Evolutionary conservation across 2,888 invertebrate species (phyloP).

Genomic region (Apomyelois bistriatella): DNA sequence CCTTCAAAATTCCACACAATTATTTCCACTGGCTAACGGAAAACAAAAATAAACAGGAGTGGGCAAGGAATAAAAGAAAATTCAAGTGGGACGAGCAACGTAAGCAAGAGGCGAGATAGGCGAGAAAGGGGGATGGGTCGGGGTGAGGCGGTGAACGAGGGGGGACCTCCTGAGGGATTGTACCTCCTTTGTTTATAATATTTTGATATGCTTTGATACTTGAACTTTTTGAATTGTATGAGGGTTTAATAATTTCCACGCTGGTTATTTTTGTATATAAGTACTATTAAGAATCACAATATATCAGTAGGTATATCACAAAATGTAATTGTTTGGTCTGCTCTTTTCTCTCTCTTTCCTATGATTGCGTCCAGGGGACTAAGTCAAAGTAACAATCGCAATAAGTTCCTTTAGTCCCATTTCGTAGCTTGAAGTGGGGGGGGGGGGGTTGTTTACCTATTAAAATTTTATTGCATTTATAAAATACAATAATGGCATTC

Average conservation of each 20-base stretch:
- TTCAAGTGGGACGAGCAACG: slow-evolving; percentile 67
- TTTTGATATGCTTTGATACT: slow-evolving; percentile 51
- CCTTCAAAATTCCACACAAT: slow-evolving; percentile 54
- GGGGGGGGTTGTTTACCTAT: too few species aligned
- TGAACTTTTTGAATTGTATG: slow-evolving; percentile 33
- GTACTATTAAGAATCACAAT: too few species aligned
- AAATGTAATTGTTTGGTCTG: too few species aligned
- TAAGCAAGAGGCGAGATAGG: slow-evolving; percentile 41
- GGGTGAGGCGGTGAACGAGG: slow-evolving; percentile 23
- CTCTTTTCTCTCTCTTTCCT: too few species aligned
- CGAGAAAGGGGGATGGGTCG: slow-evolving; percentile 28
- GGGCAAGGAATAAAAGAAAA: slow-evolving; percentile 75
- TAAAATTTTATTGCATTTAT: too few species aligned
- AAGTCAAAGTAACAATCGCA: too few species aligned
- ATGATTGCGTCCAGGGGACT: too few species aligned
- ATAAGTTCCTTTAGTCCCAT: too few species aligned
- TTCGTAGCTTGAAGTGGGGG: too few species aligned
- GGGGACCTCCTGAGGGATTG: slow-evolving; percentile 43
- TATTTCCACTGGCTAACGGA: slow-evolving; percentile 73
- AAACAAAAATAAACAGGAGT: slow-evolving; percentile 78
- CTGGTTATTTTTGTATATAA: slow-evolving; percentile 1
- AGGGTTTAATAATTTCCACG: slow-evolving; percentile 17
- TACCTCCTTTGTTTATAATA: slow-evolving; percentile 62
- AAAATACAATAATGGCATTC: too few species aligned
- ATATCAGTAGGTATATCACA: too few species aligned